These are phyloP conservation scores for Coregonus clupeaformis DNA, from an alignment of 2,113 vertebrate species.

Conservation along the genomic window DNA sequence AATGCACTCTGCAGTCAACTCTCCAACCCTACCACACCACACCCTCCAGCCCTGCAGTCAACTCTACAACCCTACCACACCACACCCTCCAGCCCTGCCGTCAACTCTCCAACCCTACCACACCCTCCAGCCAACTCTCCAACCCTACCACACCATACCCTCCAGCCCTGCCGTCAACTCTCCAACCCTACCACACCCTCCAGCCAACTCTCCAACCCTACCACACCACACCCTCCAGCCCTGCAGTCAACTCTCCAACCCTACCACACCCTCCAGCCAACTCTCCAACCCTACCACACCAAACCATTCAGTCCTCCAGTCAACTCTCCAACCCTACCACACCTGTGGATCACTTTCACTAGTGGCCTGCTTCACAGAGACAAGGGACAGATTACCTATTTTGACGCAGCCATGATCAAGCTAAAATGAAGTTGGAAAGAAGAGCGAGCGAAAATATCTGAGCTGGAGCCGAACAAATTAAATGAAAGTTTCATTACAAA, in stretches of 20 bases:
- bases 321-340: background rate
- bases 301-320: too few species aligned
- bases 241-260: background rate
- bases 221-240: too few species aligned
- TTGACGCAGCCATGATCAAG: background rate
- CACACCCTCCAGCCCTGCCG: background rate
- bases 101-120: background rate
- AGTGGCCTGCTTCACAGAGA: conserved; percentile 9
- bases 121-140: background rate
- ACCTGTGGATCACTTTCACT: conserved; percentile 23
- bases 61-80: too few species aligned
- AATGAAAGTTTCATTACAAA: conserved; percentile 40
- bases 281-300: background rate
- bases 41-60: too few species aligned
- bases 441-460: conserved; percentile 5
- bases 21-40: too few species aligned
- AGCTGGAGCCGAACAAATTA: conserved; percentile 29
- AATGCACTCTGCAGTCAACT: background rate
- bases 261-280: background rate
- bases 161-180: too few species aligned
- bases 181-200: too few species aligned
- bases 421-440: conserved; percentile 37
- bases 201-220: too few species aligned
- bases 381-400: conserved; percentile 17
- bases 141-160: too few species aligned